Percentiles rank a stretch among this genome's conserved stretches.
These are phyloP conservation scores for Pteromalus puparum DNA, from an alignment of 1,140 invertebrate genomes.

Conservation along the genomic window DNA sequence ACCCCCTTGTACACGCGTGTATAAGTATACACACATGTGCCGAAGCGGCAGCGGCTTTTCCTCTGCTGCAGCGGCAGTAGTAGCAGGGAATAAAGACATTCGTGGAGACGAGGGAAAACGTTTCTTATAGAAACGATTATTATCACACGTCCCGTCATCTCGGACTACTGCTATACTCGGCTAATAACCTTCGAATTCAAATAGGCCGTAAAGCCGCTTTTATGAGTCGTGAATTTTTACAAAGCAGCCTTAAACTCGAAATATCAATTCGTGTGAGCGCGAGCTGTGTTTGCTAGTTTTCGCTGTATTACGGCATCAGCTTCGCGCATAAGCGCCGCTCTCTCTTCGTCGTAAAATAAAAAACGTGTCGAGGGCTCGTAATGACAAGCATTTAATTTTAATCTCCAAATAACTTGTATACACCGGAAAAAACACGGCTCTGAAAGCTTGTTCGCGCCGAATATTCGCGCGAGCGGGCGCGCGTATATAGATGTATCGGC, in stretches of 20 bases:
- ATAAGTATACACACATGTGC: background rate
- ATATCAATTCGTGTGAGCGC: background rate
- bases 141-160: background rate
- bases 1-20: no score
- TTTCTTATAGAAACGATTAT: background rate
- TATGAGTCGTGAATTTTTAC: slow-evolving; percentile 4
- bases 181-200: slow-evolving; percentile 4
- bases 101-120: background rate
- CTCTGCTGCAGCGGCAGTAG: no score
- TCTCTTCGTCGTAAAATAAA: background rate
- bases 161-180: background rate
- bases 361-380: background rate
- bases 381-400: background rate
- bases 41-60: background rate
- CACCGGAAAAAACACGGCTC: no score
- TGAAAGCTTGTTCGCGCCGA: background rate
- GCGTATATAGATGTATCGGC: no score
- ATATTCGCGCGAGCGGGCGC: no score
- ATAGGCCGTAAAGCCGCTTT: background rate
- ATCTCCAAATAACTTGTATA: no score
- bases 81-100: background rate
- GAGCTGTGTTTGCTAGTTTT: background rate
- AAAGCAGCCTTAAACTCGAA: background rate
- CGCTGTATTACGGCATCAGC: background rate
- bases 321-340: background rate